Evolutionary conservation across 2,113 vertebrate species (phyloP).

Genomic region (Pedionomus torquatus): DNA sequence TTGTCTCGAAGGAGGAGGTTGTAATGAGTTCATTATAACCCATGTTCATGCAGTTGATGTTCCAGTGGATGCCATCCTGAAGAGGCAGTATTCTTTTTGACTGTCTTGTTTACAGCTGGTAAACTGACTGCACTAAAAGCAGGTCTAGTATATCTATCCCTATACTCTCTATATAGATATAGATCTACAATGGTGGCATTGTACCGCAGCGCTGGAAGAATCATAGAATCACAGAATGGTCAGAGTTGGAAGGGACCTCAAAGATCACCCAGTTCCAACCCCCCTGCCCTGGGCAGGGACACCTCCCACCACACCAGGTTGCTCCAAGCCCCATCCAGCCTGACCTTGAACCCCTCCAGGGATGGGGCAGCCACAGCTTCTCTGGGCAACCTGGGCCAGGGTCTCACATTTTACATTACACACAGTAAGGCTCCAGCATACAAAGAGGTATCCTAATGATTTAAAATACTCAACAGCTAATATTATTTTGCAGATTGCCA

Average conservation of each 20-base stretch:
- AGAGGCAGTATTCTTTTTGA: not conserved
- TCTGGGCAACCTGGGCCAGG: no score
- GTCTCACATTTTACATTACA: not conserved
- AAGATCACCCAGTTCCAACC: no score
- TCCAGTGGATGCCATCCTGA: not conserved
- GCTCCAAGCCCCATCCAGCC: no score
- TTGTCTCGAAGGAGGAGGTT: not conserved
- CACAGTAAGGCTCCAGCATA: not conserved
- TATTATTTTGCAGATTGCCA: conserved; percentile 85
- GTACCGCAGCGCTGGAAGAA: no score
- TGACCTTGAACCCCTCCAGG: no score
- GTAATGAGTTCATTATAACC: not conserved
- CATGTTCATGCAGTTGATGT: not conserved
- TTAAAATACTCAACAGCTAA: not conserved
- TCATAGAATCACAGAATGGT: no score
- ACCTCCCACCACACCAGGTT: no score
- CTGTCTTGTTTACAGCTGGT: not conserved
- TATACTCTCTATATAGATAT: no score
- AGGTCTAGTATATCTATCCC: not conserved
- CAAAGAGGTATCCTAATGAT: not conserved
- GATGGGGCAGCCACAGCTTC: no score
- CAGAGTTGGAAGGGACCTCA: no score
- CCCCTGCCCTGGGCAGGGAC: no score
- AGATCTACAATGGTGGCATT: no score
- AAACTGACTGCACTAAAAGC: not conserved